Evolutionary conservation across 2,797 vertebrate genomes (phyloP), one percentile per base, ranked within the genome.

Genomic region (Sarcophilus harrisii): DNA sequence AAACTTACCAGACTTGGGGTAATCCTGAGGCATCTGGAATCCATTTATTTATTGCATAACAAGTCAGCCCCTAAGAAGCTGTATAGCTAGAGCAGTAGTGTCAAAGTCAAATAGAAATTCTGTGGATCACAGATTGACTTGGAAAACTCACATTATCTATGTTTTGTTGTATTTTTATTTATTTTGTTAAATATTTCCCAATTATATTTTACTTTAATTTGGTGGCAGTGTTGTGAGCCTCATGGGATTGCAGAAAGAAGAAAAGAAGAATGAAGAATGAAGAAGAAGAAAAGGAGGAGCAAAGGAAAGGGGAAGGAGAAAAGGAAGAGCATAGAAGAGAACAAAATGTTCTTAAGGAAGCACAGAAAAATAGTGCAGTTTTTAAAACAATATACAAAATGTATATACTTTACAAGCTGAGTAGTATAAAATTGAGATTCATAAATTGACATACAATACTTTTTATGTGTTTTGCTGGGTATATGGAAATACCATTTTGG

Each of bases 1-100:
- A 90, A 87, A 90, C 30, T 90, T 5, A 95, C 28, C 28, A 93
- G 73, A 94, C 6, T 90, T 5, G 57, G 90, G 95, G 91, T 89
- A 92, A 97, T 66, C 73, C 93, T 11, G 6, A 32, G 49, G 0
- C 0, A 12, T 89, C 57, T 0, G 0, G 90, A 95, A 96, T 18
- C 30, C 12, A 12, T 6, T 91, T 38, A 6, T 38, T 73, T 38
- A 6, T 38, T 73, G 52, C 60, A 92, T 14, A 0, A 13, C 32
- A 54, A 27, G 32, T 59, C 30, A 91, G 27, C 38, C 28, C 66
- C 16, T 73, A n/a, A 73, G n/a, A 73, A 81, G 18, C 73, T 81
- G 2, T 10, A 27, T 3, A n/a, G 32, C 11, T 24, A 38, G 66
- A 73, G 66, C 16, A 45, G 38, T 81, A 38, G 21, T 0, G 38